Evolutionary conservation across 2,797 vertebrate species (phyloP).

Genomic region (Lithobates sylvaticus): DNA sequence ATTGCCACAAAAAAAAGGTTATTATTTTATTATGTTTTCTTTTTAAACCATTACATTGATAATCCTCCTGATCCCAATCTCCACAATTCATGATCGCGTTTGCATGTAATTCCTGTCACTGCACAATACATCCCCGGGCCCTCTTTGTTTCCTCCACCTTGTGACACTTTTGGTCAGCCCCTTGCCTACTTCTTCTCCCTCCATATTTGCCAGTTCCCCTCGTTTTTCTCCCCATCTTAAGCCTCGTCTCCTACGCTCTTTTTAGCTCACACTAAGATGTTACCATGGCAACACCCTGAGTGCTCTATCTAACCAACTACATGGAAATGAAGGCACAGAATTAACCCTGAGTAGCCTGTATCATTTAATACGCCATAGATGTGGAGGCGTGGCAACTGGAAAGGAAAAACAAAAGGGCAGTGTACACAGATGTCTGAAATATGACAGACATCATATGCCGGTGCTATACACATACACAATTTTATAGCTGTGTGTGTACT

Average conservation of each 20-base stretch:
- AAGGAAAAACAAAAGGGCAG: too few species aligned
- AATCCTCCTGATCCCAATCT: neutral
- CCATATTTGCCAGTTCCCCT: conserved; percentile 2
- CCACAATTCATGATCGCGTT: neutral
- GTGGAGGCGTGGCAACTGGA: too few species aligned
- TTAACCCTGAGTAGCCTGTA: neutral
- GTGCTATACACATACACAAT: too few species aligned
- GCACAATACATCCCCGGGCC: neutral
- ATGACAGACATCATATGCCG: too few species aligned
- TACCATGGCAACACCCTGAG: conserved; percentile 53
- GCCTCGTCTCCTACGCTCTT: conserved; percentile 42
- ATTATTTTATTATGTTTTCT: neutral
- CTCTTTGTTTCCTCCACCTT: neutral
- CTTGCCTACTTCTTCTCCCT: neutral
- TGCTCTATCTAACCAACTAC: conserved; percentile 26
- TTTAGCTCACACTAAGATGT: conserved; percentile 28
- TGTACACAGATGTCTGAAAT: too few species aligned
- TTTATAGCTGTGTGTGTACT: too few species aligned
- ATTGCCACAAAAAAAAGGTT: neutral
- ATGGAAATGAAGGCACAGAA: conserved; percentile 7
- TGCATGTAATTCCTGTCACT: neutral
- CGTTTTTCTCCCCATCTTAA: conserved; percentile 42
- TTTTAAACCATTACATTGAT: neutral
- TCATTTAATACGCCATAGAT: neutral
- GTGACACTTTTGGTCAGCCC: neutral